Base-by-base conservation (phyloP, 1,140 invertebrate species). In the Saxidomus purpurata region DNA sequence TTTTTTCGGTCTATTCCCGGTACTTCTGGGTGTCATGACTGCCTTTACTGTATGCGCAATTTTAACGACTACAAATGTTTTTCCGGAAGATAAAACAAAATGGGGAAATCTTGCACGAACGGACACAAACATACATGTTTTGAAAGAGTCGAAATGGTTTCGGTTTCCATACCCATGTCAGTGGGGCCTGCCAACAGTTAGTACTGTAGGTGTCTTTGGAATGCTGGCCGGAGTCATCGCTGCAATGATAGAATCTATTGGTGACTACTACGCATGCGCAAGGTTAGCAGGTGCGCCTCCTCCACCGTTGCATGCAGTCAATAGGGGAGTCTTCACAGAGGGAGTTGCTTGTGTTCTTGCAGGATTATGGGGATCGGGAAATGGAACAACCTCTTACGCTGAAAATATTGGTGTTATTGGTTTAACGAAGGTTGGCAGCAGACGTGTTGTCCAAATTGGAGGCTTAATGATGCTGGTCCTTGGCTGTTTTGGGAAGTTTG, bases 331-430 rank as follows among this genome's bases (percentile, higher is more conserved):
- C 47, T 98, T 97, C 13, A 97, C 97, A 0, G 98, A 98, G 96
- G 98, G 98, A 0, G 92, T 98, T 19, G 98, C 98, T 1, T 98
- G 98, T 0, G 95, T 98, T 8, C 94, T 98, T n/a, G 98, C 98
- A 0, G 98, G 98, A 0, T 95, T 98, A 0, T 98, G 97, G 97
- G 98, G 98, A 15, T 97, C 96, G 96, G 93, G 98, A 22, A 98
- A 98, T 93, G 98, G 98, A 1, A 98, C 98, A 6, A 98, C 98
- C 89, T 98, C 98, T 0, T 98, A 94, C 76, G 95, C 95, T 90
- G 98, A 98, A 96, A 99, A 99, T 94, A 98, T 99, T 59, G 98
- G 98, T 1, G 98, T 98, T 4, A 98, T 99, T 90, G 98, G 98
- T 67, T 96, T 97, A 1, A 97, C 96, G 0, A 97, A 96, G 93